Conservation (phyloP, 2,888 invertebrate species). For the Apotomis capreana region DNA sequence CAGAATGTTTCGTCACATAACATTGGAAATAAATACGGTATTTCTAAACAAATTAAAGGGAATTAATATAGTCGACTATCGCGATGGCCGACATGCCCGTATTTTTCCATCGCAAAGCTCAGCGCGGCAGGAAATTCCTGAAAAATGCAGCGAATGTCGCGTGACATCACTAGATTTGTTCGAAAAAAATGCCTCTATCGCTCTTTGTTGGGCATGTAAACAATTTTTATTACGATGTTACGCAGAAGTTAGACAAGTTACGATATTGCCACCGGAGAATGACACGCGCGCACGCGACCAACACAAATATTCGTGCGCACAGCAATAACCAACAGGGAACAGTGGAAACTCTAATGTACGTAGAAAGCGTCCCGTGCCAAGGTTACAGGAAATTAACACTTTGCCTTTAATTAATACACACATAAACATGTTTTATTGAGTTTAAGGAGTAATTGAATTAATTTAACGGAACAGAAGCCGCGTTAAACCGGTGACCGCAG, state of each 20-base stretch:
- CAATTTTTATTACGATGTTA: constrained; percentile 70
- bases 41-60: constrained; percentile 26
- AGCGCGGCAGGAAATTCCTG: constrained; percentile 25
- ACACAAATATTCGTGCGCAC: constrained; percentile 46
- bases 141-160: constrained; percentile 32
- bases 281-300: constrained; percentile 69
- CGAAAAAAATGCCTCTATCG: constrained; percentile 50
- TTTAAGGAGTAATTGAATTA: constrained; percentile 29
- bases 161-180: constrained; percentile 41
- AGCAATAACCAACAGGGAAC: constrained; percentile 16
- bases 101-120: constrained; percentile 30
- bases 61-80: constrained; percentile 19
- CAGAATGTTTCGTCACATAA: background rate
- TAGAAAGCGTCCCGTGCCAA: constrained; percentile 36
- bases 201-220: constrained; percentile 59
- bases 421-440: constrained; percentile 34
- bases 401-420: constrained; percentile 40
- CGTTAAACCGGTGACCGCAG: constrained; percentile 18
- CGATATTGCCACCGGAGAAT: constrained; percentile 66
- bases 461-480: constrained; percentile 21
- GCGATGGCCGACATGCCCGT: constrained; percentile 23
- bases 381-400: constrained; percentile 40
- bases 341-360: constrained; percentile 16
- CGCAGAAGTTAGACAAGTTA: constrained; percentile 68
- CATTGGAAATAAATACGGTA: constrained; percentile 12